Evolutionary conservation across 2,888 invertebrate species (phyloP), one percentile per base, ranked within the genome.

Genomic region (Oithona nana): DNA sequence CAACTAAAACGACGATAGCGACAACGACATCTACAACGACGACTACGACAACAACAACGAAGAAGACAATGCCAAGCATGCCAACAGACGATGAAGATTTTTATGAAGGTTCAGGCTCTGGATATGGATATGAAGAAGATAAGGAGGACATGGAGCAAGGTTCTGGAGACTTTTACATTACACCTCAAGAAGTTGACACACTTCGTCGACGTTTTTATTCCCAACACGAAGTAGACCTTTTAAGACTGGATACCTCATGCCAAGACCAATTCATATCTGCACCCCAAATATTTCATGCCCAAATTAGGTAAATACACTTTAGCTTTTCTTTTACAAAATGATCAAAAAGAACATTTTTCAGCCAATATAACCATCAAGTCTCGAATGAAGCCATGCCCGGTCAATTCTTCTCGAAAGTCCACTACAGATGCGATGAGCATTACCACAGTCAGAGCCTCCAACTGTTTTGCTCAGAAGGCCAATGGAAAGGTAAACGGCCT

Each of bases 81-180:
- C 24, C 26, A 2, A 59, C 59, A 4, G 59, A 59, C 6, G 59
- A 59, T 28, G 59, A 61, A 50, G 52, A 61, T 28, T 22, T 54
- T 11, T 20, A 24, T 13, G 54, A 61, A 8, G 49, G 48, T 20
- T 49, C 28, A 49, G 61, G 30, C 1, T 11, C 28, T 2, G 57
- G 57, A 6, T 60, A 16, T 60, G 22, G 26, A 24, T 26, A 60
- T 2, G 60, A 50, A 16, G 50, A 30, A 26, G 20, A 11, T 1
- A 13, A 6, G 11, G 2, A 13, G 1, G 57, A 28, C 20, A 22
- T 6, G 11, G 39, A 26, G 13, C 13, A 49, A 3, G 30, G 31
- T 2, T 20, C 22, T n/a, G 49, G 31, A 3, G 24, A 4, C 24
- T n/a, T 8, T 22, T 13, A 16, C 24, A 22, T 49, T 13, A 48